Percentiles rank a stretch among this genome's conserved stretches.
Conservation (phyloP, 2,797 vertebrate genomes). For the Diceros bicornis region DNA sequence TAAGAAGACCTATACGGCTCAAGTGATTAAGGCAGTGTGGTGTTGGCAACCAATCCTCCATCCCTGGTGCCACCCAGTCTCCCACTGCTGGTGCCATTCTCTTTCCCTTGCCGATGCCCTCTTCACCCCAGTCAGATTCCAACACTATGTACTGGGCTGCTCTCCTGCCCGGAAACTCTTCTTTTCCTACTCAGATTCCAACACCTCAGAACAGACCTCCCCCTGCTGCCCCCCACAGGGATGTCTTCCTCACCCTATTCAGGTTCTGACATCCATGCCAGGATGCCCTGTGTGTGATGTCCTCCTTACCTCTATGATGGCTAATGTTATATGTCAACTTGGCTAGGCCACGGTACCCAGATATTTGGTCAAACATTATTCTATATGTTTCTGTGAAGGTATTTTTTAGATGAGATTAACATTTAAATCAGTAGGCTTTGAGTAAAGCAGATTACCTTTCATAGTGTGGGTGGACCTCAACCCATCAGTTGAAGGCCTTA, state of each 20-base stretch:
- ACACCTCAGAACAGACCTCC: background rate
- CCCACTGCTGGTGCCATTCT: background rate
- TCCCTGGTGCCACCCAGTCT: background rate
- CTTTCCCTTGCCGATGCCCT: background rate
- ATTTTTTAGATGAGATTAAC: background rate
- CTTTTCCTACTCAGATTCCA: background rate
- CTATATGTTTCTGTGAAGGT: background rate
- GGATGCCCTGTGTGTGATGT: background rate
- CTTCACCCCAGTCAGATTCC: background rate
- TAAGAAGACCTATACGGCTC: background rate
- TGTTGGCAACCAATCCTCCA: background rate
- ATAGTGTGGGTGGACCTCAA: background rate
- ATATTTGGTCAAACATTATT: background rate
- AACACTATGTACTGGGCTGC: background rate
- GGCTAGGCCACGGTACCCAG: background rate
- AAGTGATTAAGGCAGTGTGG: background rate
- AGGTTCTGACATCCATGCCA: background rate
- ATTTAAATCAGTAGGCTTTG: background rate
- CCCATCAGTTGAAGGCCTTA: background rate
- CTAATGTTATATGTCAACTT: background rate
- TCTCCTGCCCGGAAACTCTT: background rate
- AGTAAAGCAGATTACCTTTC: background rate
- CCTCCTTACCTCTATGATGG: background rate
- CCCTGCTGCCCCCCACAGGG: background rate
- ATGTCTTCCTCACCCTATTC: background rate